Base-by-base conservation (phyloP, 2,888 invertebrate species). In the Eristalis intricaria region DNA sequence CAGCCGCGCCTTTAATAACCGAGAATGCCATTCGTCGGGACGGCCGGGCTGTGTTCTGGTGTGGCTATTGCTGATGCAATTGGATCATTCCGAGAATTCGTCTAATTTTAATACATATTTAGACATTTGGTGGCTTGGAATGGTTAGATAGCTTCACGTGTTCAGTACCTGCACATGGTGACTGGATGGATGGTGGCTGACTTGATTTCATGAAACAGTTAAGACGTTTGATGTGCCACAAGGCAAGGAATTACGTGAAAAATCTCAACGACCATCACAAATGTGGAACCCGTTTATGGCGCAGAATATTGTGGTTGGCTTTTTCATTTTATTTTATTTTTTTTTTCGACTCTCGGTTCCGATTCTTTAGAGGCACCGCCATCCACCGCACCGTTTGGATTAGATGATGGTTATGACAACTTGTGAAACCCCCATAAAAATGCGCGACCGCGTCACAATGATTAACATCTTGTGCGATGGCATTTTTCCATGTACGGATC, bases 401-500 rank as follows among this genome's bases (percentile, higher is more conserved):
- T 50, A 50, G 66, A 70, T 69, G 73, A 81, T 61, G 64, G 79
- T 84, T 87, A 87, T 87, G 87, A 87, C 87, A 87, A 76, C 79
- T 87, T 75, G 74, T 56, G 50, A 71, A 65, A 82, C 77, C 74
- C 38, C 71, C 70, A 87, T 74, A 77, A 76, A 84, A 76, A 71
- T 71, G 83, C 73, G 84, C 71, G 76, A 76, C 79, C 84, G 68
- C 68, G 76, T 79, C 79, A 79, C 60, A 77, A 84, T 84, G 87
- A 87, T 87, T 73, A 87, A 68, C 79, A 84, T 87, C 87, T 82
- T 63, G 75, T 61, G 68, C 66, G 84, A 84, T 76, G 79, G 79
- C 79, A 84, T 84, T 87, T 83, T 75, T 84, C 50, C 87, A 76
- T 87, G 87, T 87, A 84, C 87, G 68, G 64, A 76, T 87, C 58